Evolutionary conservation across 2,888 invertebrate genomes (phyloP).

Genomic region (Mesochorus sp.): DNA sequence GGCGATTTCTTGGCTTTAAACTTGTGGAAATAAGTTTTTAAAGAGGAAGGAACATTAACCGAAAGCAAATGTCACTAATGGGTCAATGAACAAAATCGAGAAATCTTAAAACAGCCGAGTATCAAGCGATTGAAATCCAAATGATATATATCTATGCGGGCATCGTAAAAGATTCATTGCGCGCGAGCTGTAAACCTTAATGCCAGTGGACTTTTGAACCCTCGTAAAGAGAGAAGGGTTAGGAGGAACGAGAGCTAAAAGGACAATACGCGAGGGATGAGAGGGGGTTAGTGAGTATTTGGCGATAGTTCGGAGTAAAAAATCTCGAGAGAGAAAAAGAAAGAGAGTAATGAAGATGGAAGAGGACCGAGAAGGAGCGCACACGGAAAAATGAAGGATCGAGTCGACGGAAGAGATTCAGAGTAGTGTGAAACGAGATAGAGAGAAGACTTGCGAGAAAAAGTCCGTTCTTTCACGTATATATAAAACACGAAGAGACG

Average conservation of each 20-base stretch:
- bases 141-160: not conserved
- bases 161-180: not conserved
- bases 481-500: conserved; percentile 61
- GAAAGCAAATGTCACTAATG: no score
- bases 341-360: conserved; percentile 55
- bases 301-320: conserved; percentile 29
- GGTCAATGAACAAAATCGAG: not conserved
- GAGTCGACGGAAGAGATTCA: not conserved
- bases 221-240: conserved; percentile 1
- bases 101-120: not conserved
- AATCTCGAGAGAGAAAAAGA: conserved; percentile 60
- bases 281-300: conserved; percentile 30
- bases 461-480: conserved; percentile 62
- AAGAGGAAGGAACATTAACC: no score
- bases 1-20: no score
- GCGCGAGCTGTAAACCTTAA: not conserved
- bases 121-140: not conserved
- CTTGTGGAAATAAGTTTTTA: no score
- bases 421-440: conserved; percentile 4
- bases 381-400: conserved; percentile 44
- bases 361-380: conserved; percentile 35
- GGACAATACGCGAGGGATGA: not conserved
- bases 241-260: conserved; percentile 24
- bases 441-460: conserved; percentile 26
- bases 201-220: not conserved